These are phyloP conservation scores for Apeltes quadracus DNA, from an alignment of 2,113 vertebrate species.

Conservation along the genomic window DNA sequence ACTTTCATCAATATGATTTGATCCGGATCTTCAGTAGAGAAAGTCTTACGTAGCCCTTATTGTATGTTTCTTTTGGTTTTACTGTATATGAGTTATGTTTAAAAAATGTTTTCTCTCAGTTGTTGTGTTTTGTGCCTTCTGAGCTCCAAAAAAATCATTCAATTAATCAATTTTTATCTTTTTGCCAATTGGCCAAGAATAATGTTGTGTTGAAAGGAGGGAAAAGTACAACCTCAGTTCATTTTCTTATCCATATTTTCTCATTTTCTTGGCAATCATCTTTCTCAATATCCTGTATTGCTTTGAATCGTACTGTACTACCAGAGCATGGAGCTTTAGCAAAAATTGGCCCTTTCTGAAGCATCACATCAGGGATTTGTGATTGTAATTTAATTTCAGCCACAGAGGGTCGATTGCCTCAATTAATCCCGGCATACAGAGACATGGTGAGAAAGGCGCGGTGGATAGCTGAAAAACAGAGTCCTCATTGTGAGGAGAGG, in stretches of 20 bases:
- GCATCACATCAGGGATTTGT: constrained; percentile 34
- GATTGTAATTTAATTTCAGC: constrained; percentile 62
- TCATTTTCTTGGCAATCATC: background rate
- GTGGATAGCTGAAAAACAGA: constrained; percentile 28
- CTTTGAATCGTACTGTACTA: constrained; percentile 29
- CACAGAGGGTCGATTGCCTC: constrained; percentile 51
- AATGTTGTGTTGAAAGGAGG: background rate
- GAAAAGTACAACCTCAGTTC: background rate
- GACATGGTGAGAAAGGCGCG: constrained; percentile 56
- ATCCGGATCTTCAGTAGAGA: no score
- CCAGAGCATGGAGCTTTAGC: constrained; percentile 6
- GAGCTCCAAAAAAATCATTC: background rate
- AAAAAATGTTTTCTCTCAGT: no score
- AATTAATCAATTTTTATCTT: no score
- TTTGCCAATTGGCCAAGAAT: background rate
- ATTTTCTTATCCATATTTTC: background rate
- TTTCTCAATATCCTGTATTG: constrained; percentile 12
- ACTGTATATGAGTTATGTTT: no score
- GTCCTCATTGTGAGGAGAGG: constrained; percentile 41
- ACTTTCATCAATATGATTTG: no score
- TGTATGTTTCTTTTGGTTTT: no score
- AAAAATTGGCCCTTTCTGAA: constrained; percentile 20
- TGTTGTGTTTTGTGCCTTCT: background rate
- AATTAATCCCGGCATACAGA: constrained; percentile 59
- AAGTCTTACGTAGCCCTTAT: no score